phyloP scores from a whole-genome alignment of 2,113 vertebrate species.

The Ornithorhynchus anatinus region DNA sequence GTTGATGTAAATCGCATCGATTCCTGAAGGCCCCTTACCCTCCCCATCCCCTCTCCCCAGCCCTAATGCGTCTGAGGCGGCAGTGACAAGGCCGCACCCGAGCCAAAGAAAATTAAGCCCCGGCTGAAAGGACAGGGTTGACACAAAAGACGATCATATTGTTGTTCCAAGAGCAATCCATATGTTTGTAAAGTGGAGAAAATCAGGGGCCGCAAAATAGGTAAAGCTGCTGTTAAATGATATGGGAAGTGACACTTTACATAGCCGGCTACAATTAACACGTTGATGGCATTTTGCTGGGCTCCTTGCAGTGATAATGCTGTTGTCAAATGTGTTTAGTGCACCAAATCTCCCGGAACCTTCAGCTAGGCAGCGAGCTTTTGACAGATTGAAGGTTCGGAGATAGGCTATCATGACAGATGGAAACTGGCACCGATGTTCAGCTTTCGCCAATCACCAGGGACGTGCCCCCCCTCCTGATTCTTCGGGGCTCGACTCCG shows the following conservation, averaged over 20 bases:
- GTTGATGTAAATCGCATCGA: slow-evolving; percentile 37
- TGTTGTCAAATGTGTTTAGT: slow-evolving; percentile 99
- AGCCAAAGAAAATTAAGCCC: slow-evolving; percentile 70
- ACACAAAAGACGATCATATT: slow-evolving; percentile 56
- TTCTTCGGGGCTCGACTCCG: slow-evolving; percentile 97
- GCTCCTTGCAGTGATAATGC: slow-evolving; percentile 99
- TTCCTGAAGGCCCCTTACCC: slow-evolving; percentile 40
- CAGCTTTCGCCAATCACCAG: slow-evolving; percentile 99
- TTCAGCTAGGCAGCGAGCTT: slow-evolving; percentile 97
- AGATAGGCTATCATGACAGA: slow-evolving; percentile 99
- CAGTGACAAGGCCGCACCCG: slow-evolving; percentile 27
- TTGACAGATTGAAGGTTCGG: slow-evolving; percentile 99
- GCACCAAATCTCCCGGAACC: slow-evolving; percentile 99
- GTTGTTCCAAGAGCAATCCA: slow-evolving; percentile 77
- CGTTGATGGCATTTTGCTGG: slow-evolving; percentile 96
- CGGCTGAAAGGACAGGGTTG: slow-evolving; percentile 41
- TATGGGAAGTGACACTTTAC: slow-evolving; percentile 99
- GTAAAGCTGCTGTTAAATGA: slow-evolving; percentile 91
- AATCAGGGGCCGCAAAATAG: slow-evolving; percentile 83
- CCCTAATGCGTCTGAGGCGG: too few species aligned
- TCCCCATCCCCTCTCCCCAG: neutral
- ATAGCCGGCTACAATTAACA: slow-evolving; percentile 99
- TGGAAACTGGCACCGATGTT: slow-evolving; percentile 99
- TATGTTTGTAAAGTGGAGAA: slow-evolving; percentile 82
- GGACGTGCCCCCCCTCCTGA: slow-evolving; percentile 99